phyloP scores from a whole-genome alignment of 2,113 vertebrate species.

The Lota lota region DNA sequence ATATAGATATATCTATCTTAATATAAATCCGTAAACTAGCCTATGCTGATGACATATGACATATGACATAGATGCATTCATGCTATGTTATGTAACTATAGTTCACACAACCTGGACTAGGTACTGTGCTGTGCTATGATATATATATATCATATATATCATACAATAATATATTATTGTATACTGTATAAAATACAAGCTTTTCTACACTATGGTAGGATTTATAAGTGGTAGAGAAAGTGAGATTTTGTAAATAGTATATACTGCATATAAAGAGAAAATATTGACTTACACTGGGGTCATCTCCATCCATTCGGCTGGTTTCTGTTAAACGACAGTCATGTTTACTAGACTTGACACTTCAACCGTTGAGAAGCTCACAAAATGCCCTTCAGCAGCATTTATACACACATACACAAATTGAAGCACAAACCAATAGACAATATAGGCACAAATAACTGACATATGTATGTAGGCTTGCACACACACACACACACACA shows the following conservation, averaged over 20 bases:
- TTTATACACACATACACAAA: conserved; percentile 7
- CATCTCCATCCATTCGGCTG: conserved; percentile 19
- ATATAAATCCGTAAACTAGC: too few species aligned
- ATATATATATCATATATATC: too few species aligned
- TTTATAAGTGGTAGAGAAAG: too few species aligned
- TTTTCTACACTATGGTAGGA: background rate
- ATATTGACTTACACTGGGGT: conserved; percentile 43
- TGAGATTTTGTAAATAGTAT: background rate
- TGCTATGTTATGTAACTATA: too few species aligned
- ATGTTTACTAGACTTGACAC: conserved; percentile 8
- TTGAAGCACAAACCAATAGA: background rate
- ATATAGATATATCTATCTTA: too few species aligned
- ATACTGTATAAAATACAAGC: background rate
- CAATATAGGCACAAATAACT: background rate
- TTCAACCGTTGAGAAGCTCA: conserved; percentile 39
- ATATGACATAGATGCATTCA: too few species aligned
- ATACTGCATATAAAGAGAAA: background rate
- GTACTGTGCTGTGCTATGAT: too few species aligned
- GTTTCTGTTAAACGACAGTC: conserved; percentile 51
- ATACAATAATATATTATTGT: background rate
- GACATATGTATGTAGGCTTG: background rate
- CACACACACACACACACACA: background rate
- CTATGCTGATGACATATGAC: too few species aligned
- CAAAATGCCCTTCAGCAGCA: conserved; percentile 27
- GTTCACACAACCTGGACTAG: too few species aligned